Evolutionary conservation across 2,113 vertebrate species (phyloP).

Genomic region (Okapia johnstoni): DNA sequence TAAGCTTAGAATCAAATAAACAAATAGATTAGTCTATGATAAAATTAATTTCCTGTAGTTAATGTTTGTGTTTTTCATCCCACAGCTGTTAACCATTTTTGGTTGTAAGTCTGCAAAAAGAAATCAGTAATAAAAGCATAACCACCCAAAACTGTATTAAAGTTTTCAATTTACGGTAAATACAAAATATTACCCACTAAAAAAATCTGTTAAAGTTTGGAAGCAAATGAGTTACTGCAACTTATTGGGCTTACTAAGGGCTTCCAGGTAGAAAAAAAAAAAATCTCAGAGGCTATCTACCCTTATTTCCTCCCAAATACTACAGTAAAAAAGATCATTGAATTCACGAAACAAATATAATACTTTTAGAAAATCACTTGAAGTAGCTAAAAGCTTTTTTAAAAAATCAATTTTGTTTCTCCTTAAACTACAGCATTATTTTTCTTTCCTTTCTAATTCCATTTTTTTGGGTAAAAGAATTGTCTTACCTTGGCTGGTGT

Average conservation of each 20-base stretch:
- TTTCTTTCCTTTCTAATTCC: not conserved
- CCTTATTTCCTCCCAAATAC: not conserved
- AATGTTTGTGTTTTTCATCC: conserved; percentile 17
- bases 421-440: not conserved
- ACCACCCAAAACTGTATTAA: not conserved
- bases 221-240: conserved; percentile 1
- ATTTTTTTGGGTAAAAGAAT: not conserved
- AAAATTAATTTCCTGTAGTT: not conserved
- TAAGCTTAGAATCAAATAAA: not conserved
- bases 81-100: conserved; percentile 28
- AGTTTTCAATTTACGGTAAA: conserved; percentile 34
- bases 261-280: conserved; percentile 9
- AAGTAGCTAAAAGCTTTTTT: not conserved
- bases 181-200: not conserved
- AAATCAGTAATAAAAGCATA: conserved; percentile 31
- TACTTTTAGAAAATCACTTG: not conserved
- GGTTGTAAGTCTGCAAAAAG: conserved; percentile 10
- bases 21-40: not conserved
- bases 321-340: not conserved
- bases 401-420: not conserved
- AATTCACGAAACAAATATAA: not conserved
- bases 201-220: not conserved
- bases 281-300: not conserved
- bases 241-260: not conserved
- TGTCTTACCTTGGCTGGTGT: not conserved